Evolutionary conservation across 2,113 vertebrate species (phyloP), one percentile per base, ranked within the genome.

Genomic region (Phainopepla nitens): DNA sequence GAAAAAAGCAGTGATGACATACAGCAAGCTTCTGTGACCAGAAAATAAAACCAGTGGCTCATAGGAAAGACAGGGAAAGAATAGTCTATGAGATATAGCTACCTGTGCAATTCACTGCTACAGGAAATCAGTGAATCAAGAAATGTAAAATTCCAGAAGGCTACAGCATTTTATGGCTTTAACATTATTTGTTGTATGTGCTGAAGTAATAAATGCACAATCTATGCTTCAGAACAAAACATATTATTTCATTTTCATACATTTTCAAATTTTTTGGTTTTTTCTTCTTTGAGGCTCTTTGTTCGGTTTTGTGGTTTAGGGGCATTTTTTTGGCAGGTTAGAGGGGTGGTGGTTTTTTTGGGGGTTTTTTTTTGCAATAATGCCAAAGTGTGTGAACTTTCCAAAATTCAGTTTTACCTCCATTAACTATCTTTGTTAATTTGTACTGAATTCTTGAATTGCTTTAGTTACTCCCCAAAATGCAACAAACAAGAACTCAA

Each of bases 291-390:
- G 7, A 39, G 1, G 19, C 3, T 75, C 5, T 7, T 44, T 20
- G 9, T 13, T 39, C 50, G 36, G 16, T 28, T 41, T 53, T 20
- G 12, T n/a, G 11, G 8, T 73, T 29, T 39, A 77, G 12, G 15
- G 1, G 3, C 9, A 1, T 41, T 39, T 41, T 3, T 9, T 2
- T n/a, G n/a, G n/a, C n/a, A n/a, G n/a, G n/a, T n/a, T n/a, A n/a
- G n/a, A n/a, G n/a, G n/a, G n/a, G n/a, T n/a, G n/a, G n/a, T n/a
- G n/a, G n/a, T 6, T 5, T 15, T 33, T 31, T 12, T 41, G 7
- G 22, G 14, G 17, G 2, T 5, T 8, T 23, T 51, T 6, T 5
- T 15, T 28, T n/a, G n/a, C n/a, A n/a, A n/a, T n/a, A n/a, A n/a
- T 24, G 19, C 2, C 25, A 66, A 66, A 66, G 5, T 45, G 2